Evolutionary conservation across 1,140 invertebrate genomes (phyloP), one percentile per base, ranked within the genome.

Genomic region (Lucilia sericata): DNA sequence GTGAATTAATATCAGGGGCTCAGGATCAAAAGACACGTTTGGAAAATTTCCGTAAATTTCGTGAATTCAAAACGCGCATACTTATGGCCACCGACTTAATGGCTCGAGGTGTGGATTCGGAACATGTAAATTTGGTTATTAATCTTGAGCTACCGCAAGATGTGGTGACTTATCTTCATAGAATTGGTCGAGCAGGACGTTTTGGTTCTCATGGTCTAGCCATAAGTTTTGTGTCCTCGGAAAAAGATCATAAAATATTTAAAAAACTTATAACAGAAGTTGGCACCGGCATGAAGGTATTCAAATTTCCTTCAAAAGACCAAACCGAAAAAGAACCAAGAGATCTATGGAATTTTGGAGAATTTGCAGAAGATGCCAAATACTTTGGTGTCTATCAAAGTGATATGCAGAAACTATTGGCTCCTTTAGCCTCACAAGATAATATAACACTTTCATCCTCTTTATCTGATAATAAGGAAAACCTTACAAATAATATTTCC

Each of bases 161-260:
- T 88, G 93, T 94, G 86, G 94, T 96, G 83, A 98, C 97, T 3
- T 99, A 99, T 93, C 93, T 99, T 84, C 99, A 99, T 92, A 93
- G 98, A 89, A 98, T 99, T 88, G 98, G 98, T 8, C 93, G 98
- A 87, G 97, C 97, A 82, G 98, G 98, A 1, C 93, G 98, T 86
- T 99, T 95, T 92, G 96, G 96, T 1, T 95, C 95, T 19, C 93
- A 93, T 88, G 96, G 96, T 83, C 93, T 94, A 78, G 94, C 95
- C 30, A 93, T 97, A 34, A 95, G 93, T 85, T 92, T 96, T 82
- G 87, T 95, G 21, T 91, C 93, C 74, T 91, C 93, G 84, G 92
- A 93, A 25, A 91, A 92, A 75, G 95, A 96, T 88, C 82, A 93
- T 74, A 85, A 88, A 14, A 92, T 91, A 81, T 95, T 96, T 84